These are phyloP conservation scores for Oscheius sp. DNA, from an alignment of 2,888 invertebrate species.

Conservation along the genomic window DNA sequence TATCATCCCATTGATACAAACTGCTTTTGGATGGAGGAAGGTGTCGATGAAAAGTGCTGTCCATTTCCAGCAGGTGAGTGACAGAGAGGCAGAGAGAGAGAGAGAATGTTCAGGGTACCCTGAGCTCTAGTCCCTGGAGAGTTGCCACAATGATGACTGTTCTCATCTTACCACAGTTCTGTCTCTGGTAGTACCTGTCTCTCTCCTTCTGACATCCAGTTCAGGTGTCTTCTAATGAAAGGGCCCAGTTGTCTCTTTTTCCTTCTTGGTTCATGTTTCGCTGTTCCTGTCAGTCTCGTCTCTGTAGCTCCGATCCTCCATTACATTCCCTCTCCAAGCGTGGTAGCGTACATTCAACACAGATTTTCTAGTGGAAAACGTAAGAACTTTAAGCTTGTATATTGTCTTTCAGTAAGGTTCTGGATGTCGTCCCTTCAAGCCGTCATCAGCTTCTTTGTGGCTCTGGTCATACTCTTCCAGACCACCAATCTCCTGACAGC, in stretches of 20 bases:
- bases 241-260: slow-evolving; percentile 48
- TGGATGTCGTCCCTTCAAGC: slow-evolving; percentile 36
- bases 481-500: slow-evolving; percentile 44
- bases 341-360: slow-evolving; percentile 53
- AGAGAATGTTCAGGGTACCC: slow-evolving; percentile 47
- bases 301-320: slow-evolving; percentile 57
- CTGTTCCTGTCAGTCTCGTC: slow-evolving; percentile 46
- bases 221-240: slow-evolving; percentile 44
- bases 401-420: slow-evolving; percentile 10
- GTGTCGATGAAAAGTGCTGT: slow-evolving; percentile 53
- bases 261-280: slow-evolving; percentile 48
- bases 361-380: slow-evolving; percentile 50
- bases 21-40: slow-evolving; percentile 44
- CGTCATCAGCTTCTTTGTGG: slow-evolving; percentile 28
- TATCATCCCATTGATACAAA: slow-evolving; percentile 51
- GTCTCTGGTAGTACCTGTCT: slow-evolving; percentile 41
- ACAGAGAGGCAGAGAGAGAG: neutral
- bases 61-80: slow-evolving; percentile 48
- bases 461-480: slow-evolving; percentile 43
- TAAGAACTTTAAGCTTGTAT: slow-evolving; percentile 40
- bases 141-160: slow-evolving; percentile 55
- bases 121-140: slow-evolving; percentile 59
- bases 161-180: slow-evolving; percentile 50
- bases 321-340: slow-evolving; percentile 59
- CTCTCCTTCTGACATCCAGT: neutral